Base-by-base conservation (phyloP, 2,797 vertebrate species). In the Alcedo atthis region DNA sequence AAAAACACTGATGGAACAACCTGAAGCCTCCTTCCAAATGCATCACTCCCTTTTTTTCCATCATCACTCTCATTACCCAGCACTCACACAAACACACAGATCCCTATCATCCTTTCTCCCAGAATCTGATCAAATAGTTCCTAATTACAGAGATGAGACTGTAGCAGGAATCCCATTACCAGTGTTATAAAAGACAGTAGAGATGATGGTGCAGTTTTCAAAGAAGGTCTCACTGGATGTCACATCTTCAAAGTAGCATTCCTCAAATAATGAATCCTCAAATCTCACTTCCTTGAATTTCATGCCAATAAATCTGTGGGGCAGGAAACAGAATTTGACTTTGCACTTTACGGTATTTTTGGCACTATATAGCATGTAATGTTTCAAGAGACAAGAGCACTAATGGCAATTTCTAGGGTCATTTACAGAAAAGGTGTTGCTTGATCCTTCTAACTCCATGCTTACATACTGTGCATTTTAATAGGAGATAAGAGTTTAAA, bases 201-300 rank as follows among this genome's bases (percentile, higher is more conserved):
- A 98, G 93, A 98, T 97, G 75, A 99, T 98, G 79, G 99, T 99
- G 97, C 99, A 99, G 83, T 99, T 99, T 97, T 99, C 98, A 69
- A 99, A 99, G 96, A 98, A 98, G 46, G 99, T 99, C 93, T 99
- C 98, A 3, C 97, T 99, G 21, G 99, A 99, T 71, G 94, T 98
- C 94, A 99, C 91, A 20, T 99, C 98, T 96, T 99, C 99, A 93
- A 99, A 99, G 96, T 98, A 98, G 94, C 99, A 99, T 49, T 99
- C 98, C 69, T 99, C 98, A 97, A 99, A 99, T 32, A 98, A 95
- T 0, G 98, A 98, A 84, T 99, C 97, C 93, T 99, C 98, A 96
- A 99, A 99, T 92, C 98, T 99, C 40, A 99, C 99, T 5, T 99
- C 98, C 91, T 98, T 99, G 33, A 99, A 98, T 96, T 99, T 99